These are phyloP conservation scores for Siphlonurus alternatus DNA, from an alignment of 2,888 invertebrate species.

Conservation along the genomic window DNA sequence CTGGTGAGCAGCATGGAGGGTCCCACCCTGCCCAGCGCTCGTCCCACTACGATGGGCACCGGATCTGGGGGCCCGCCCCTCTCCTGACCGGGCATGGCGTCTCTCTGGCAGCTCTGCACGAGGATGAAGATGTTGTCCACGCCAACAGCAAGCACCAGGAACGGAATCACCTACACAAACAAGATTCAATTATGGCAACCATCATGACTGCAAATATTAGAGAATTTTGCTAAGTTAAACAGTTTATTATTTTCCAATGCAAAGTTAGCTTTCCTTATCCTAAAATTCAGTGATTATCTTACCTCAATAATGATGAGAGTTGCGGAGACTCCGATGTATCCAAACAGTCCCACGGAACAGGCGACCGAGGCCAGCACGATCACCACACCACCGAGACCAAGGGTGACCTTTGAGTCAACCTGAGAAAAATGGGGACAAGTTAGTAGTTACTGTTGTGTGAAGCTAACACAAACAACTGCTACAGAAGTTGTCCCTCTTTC, in stretches of 20 bases:
- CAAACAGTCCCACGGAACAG: constrained; percentile 85
- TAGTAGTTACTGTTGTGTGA: no score
- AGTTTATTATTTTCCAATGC: not conserved
- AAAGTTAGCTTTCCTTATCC: no score
- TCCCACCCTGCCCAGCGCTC: constrained; percentile 83
- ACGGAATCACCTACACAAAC: constrained; percentile 58
- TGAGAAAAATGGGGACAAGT: constrained; percentile 26
- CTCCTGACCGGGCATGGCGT: constrained; percentile 49
- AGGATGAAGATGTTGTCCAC: constrained; percentile 98
- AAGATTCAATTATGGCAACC: constrained; percentile 1
- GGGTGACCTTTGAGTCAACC: constrained; percentile 85
- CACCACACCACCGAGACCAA: constrained; percentile 88
- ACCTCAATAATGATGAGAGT: constrained; percentile 94
- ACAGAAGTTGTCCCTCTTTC: no score
- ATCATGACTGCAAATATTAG: not conserved
- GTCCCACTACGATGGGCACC: constrained; percentile 72
- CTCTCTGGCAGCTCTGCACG: constrained; percentile 85
- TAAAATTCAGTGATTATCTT: no score
- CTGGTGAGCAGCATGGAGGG: constrained; percentile 94
- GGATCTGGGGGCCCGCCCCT: constrained; percentile 22
- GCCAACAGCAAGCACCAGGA: constrained; percentile 93
- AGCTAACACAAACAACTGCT: no score
- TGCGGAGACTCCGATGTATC: constrained; percentile 73
- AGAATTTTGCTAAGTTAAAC: not conserved
- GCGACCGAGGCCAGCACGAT: constrained; percentile 88